phyloP scores from a whole-genome alignment of 2,113 vertebrate species.

The Edolisoma coerulescens region DNA sequence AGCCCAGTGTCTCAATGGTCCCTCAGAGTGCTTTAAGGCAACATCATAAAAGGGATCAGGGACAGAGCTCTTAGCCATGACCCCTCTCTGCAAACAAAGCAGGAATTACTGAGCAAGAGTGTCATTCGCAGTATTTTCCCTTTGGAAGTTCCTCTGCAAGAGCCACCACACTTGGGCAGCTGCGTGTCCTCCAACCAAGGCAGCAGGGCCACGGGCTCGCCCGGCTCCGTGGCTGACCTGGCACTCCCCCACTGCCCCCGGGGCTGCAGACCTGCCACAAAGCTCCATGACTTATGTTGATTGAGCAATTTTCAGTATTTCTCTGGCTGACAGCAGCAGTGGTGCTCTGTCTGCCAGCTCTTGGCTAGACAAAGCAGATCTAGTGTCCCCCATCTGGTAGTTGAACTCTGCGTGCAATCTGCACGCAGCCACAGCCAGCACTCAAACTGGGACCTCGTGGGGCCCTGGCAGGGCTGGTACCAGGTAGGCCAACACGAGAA shows the following conservation, averaged over 20 bases:
- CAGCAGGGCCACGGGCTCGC: background rate
- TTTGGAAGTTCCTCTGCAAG: background rate
- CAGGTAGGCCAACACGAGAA: background rate
- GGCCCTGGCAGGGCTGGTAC: background rate
- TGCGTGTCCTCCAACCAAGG: background rate
- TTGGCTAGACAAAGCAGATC: constrained; percentile 59
- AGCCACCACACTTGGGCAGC: background rate
- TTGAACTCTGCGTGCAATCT: constrained; percentile 33
- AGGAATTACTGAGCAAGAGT: background rate
- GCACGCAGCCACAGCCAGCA: background rate
- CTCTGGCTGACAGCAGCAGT: constrained; percentile 38
- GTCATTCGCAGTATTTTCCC: background rate
- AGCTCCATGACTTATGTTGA: constrained; percentile 24
- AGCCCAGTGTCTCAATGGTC: background rate
- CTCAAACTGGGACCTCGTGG: background rate
- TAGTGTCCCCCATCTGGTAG: constrained; percentile 57
- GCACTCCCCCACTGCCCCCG: background rate
- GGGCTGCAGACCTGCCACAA: constrained; percentile 23
- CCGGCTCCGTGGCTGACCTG: background rate
- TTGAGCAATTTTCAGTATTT: constrained; percentile 43
- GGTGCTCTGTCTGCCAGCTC: constrained; percentile 55
- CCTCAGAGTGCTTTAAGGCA: background rate
- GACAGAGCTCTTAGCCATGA: constrained; percentile 28
- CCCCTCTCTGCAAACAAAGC: constrained; percentile 34
- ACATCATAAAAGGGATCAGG: constrained; percentile 46